Conservation (phyloP, 1,140 invertebrate species). For the Prorops nasuta region DNA sequence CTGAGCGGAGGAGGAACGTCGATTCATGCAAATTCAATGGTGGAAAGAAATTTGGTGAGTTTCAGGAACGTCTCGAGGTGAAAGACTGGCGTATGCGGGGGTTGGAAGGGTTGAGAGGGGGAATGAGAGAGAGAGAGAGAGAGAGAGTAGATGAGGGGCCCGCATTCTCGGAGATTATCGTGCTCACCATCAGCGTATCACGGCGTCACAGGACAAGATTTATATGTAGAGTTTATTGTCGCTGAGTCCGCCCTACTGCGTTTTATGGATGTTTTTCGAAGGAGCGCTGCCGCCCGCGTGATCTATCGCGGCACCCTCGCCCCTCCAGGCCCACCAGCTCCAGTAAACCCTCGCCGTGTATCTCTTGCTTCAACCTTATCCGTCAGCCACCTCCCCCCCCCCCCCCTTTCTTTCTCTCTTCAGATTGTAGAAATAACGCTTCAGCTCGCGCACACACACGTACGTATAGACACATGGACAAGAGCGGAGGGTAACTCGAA, state of each 20-base stretch:
- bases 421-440: too few species aligned
- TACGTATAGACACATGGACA: too few species aligned
- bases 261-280: conserved; percentile 60
- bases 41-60: conserved; percentile 24
- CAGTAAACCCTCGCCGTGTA: conserved; percentile 13
- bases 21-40: conserved; percentile 12
- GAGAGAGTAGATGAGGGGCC: conserved; percentile 38
- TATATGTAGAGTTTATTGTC: conserved; percentile 60
- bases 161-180: conserved; percentile 59
- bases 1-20: conserved; percentile 20
- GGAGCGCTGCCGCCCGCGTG: conserved; percentile 54
- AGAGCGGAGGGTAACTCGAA: too few species aligned
- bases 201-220: conserved; percentile 57
- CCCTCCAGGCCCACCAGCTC: conserved; percentile 24
- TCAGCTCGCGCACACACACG: too few species aligned
- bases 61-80: conserved; percentile 31
- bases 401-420: conserved; percentile 1
- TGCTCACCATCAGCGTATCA: conserved; percentile 59
- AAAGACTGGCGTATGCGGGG: conserved; percentile 5
- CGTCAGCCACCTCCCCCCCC: not conserved
- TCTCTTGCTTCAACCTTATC: conserved; percentile 9
- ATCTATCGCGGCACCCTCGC: conserved; percentile 52
- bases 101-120: not conserved
- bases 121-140: conserved; percentile 10
- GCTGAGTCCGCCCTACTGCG: conserved; percentile 58